phyloP scores from a whole-genome alignment of 2,797 vertebrate species.

The Clarias fuscus region DNA sequence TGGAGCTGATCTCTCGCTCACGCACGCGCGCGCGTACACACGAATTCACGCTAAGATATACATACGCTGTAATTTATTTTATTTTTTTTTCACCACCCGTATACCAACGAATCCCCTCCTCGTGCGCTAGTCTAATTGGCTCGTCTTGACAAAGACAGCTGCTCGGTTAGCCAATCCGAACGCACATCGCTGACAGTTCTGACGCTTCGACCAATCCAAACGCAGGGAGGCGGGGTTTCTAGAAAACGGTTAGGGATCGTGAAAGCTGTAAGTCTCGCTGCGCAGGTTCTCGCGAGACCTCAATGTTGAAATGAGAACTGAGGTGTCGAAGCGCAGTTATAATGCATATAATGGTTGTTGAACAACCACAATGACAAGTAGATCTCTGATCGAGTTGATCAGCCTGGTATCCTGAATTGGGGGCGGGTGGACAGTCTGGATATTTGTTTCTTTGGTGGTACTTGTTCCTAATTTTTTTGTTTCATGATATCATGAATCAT shows the following conservation, averaged over 20 bases:
- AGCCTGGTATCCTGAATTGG: background rate
- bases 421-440: too few relatives aligned
- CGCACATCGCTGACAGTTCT: background rate
- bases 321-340: background rate
- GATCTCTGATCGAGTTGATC: background rate
- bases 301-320: conserved; percentile 39
- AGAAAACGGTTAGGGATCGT: conserved; percentile 39
- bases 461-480: background rate
- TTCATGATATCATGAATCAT: too few relatives aligned
- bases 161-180: background rate
- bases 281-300: conserved; percentile 77
- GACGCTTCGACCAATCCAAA: background rate
- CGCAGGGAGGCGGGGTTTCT: background rate
- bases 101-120: conserved; percentile 8
- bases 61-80: background rate
- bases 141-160: background rate
- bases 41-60: too few relatives aligned
- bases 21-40: background rate
- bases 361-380: background rate
- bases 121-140: background rate
- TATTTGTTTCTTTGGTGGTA: background rate
- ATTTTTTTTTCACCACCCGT: background rate
- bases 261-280: conserved; percentile 62
- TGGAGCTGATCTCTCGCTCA: conserved; percentile 57
- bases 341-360: background rate